A percentile compares a stretch with the other conserved stretches of the same genome.
Evolutionary conservation across 2,888 invertebrate species (phyloP).

Genomic region (Reticulitermes lucifugus): DNA sequence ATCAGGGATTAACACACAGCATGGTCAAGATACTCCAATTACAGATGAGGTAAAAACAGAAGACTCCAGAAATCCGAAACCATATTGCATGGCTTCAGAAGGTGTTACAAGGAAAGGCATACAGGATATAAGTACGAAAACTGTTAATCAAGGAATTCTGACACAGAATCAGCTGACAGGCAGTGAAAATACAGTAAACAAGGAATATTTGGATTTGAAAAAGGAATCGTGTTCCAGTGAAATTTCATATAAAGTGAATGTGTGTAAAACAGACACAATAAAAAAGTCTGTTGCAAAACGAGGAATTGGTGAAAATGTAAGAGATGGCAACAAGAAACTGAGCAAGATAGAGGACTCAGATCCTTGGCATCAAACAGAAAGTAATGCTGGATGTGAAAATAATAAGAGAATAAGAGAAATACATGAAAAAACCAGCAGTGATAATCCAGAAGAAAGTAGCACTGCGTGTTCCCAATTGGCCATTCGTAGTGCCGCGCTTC

Average conservation of each 20-base stretch:
- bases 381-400: neutral
- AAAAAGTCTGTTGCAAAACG: neutral
- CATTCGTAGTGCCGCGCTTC: neutral
- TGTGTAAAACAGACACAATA: neutral
- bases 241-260: neutral
- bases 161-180: neutral
- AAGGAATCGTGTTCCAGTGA: neutral
- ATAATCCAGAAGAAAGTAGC: neutral
- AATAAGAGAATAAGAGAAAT: neutral
- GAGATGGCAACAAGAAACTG: neutral
- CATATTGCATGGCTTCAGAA: too few species aligned
- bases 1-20: too few species aligned
- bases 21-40: too few species aligned
- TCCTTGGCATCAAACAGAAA: neutral
- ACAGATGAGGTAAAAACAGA: too few species aligned
- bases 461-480: neutral
- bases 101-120: too few species aligned
- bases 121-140: too few species aligned
- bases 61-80: too few species aligned
- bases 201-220: too few species aligned
- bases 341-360: neutral
- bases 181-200: neutral
- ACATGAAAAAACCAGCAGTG: neutral
- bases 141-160: neutral
- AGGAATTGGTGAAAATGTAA: neutral